Base-by-base conservation (phyloP, 2,888 invertebrate genomes). In the Amaurobius ferox region DNA sequence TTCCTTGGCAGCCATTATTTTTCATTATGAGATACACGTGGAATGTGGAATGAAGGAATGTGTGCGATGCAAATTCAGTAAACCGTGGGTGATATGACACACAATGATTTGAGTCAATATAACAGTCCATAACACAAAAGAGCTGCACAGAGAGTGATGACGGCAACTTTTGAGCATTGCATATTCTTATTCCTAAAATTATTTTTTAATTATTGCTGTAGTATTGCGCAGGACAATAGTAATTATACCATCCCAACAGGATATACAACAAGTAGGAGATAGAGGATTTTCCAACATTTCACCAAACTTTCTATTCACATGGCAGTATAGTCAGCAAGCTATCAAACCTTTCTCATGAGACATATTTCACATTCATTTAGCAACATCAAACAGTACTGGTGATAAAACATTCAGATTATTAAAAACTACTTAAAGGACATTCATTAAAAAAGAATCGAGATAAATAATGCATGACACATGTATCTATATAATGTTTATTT, bases 11-110 rank as follows among this genome's bases (percentile, higher is more conserved):
- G 85, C 78, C 85, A 86, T 79, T 62, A 73, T 67, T 67, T 81
- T 74, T 28, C 64, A 40, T 64, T 7, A 73, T 73, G 79, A 72
- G 55, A 66, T 30, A 66, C 62, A 83, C 71, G 71, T 79, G 79
- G 86, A 86, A 86, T 86, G 86, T 79, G 72, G 55, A 79, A 86
- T 79, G 74, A 64, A 72, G 79, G 76, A 86, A 79, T 79, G 86
- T 86, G 86, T 76, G 86, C 86, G 79, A 73, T 86, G 79, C 74
- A 86, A 86, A 79, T 79, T 86, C 79, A 79, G 79, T 62, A 68
- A 23, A 68, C 40, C 30, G 77, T 73, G 68, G 74, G 86, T 79
- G 79, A 86, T 86, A 79, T 79, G 79, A 86, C 79, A 79, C 73
- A 76, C 29, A 79, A 77, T 86, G 83, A 77, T 77, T 55, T 55